Conservation (phyloP, 1,140 invertebrate genomes). For the Diuraphis noxia region DNA sequence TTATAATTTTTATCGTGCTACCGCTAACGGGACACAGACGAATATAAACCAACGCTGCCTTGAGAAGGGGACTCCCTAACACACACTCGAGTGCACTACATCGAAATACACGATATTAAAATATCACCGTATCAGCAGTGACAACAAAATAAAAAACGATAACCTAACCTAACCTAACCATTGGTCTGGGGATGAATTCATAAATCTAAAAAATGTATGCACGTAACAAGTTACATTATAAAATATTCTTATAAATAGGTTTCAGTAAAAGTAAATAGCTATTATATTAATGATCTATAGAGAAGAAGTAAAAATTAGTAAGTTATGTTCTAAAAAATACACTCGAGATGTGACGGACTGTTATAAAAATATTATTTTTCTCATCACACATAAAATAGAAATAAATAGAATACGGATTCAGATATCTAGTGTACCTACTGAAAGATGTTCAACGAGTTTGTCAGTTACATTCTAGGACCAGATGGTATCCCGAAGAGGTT, state of each 20-base stretch:
- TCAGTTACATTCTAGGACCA: not conserved
- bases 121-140: not conserved
- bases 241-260: not conserved
- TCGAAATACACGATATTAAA: not conserved
- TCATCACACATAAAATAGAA: not conserved
- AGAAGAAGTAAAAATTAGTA: not conserved
- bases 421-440: not conserved
- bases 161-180: no score
- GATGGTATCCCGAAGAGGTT: slow-evolving; percentile 5
- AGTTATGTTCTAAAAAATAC: not conserved
- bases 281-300: not conserved
- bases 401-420: not conserved
- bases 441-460: not conserved
- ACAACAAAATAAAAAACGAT: not conserved
- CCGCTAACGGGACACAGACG: not conserved
- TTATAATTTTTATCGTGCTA: slow-evolving; percentile 1
- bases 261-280: not conserved
- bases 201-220: not conserved
- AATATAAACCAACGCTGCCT: not conserved
- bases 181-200: not conserved
- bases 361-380: not conserved
- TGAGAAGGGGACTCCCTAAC: not conserved
- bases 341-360: not conserved
- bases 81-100: not conserved
- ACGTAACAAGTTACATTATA: not conserved